Evolutionary conservation across 2,797 vertebrate genomes (phyloP).

Genomic region (Monodelphis domestica): DNA sequence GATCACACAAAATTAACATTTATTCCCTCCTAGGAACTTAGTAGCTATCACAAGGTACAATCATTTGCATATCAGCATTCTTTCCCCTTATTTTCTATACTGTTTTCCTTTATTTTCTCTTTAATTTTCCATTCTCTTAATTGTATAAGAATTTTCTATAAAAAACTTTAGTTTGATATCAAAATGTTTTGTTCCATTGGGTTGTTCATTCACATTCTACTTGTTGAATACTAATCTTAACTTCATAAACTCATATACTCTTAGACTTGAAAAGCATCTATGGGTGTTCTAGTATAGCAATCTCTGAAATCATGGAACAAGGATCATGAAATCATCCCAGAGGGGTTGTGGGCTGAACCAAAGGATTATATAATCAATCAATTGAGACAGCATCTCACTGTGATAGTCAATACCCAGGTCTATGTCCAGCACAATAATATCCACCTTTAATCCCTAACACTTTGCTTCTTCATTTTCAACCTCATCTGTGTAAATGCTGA

Average conservation of each 20-base stretch:
- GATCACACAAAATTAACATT: slow-evolving; percentile 6
- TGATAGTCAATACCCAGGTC: background rate
- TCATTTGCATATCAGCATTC: background rate
- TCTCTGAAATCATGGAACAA: background rate
- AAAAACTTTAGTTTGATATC: background rate
- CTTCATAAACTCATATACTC: background rate
- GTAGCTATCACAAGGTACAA: background rate
- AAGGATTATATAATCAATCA: background rate
- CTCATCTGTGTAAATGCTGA: background rate
- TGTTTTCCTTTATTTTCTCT: background rate
- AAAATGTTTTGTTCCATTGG: background rate
- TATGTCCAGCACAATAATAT: background rate
- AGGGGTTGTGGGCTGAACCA: background rate
- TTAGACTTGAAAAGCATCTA: background rate
- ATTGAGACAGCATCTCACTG: background rate
- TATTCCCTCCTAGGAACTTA: background rate
- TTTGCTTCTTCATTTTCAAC: background rate
- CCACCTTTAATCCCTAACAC: background rate
- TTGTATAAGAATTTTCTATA: background rate
- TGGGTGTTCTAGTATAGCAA: background rate
- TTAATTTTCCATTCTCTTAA: background rate
- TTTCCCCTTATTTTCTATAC: background rate
- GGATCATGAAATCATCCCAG: background rate
- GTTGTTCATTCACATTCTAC: background rate
- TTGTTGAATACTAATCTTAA: background rate